Evolutionary conservation across 2,113 vertebrate species (phyloP), one percentile per base, ranked within the genome.

Genomic region (Riparia riparia): DNA sequence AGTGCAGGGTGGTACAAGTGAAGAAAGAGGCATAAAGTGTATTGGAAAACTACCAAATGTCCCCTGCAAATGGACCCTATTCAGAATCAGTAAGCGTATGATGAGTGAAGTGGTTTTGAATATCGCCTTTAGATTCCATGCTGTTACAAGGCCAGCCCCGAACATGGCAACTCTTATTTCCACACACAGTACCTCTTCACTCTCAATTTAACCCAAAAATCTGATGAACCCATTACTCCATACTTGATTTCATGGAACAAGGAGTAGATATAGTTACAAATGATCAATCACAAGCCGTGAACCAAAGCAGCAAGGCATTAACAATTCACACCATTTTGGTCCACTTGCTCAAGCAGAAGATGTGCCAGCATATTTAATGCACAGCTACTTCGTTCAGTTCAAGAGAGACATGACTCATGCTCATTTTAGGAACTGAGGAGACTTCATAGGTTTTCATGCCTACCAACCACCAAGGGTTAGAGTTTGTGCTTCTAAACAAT

Each of bases 131-230:
- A 98, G 98, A 98, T 98, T 98, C 98, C 98, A 98, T 99, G 98
- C 99, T 99, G 99, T 98, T 99, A 97, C 96, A 98, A 98, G 98
- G 98, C 98, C 98, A 98, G 98, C 98, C 98, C 98, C 68, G 98
- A 98, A 99, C 98, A 98, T 98, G 98, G 98, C 98, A 98, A 98
- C 98, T 98, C 98, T 98, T 98, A 98, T 98, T 98, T 98, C 97
- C 97, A 98, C 98, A 98, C 98, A 98, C 98, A 98, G 98, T 98
- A 98, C 98, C 98, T 98, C 98, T 99, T 99, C 98, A 99, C 99
- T 99, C 99, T 99, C 99, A 99, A 99, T 99, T 99, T 99, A 99
- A 99, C 98, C 98, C 98, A 98, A 98, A 98, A 99, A 99, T 99
- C 98, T 98, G 98, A 99, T 99, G 98, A 99, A 98, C 98, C 98